A percentile compares a stretch with the other conserved stretches of the same genome.
These are phyloP conservation scores for Pristionchus pacificus DNA, from an alignment of 1,140 invertebrate species.

Conservation along the genomic window DNA sequence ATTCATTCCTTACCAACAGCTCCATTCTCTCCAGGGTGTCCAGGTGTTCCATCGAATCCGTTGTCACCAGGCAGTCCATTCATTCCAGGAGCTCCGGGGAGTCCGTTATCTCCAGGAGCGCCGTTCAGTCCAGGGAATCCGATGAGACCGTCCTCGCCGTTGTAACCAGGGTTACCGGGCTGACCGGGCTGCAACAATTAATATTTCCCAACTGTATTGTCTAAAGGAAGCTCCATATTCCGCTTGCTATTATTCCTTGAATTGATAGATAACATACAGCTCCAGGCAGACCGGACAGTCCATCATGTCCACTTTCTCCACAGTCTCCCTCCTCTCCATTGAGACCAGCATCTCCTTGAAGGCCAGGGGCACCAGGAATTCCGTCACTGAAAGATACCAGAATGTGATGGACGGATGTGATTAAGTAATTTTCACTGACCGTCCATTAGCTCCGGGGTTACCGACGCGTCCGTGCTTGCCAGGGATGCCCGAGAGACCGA, in stretches of 20 bases:
- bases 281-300: conserved; percentile 19
- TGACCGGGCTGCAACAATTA: conserved; percentile 20
- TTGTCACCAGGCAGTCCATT: conserved; percentile 28
- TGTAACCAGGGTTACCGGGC: conserved; percentile 27
- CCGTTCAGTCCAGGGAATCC: conserved; percentile 38
- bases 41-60: conserved; percentile 18
- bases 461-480: conserved; percentile 34
- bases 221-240: conserved; percentile 24
- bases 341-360: conserved; percentile 19
- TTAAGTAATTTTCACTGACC: too few relatives aligned
- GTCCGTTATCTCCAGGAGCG: conserved; percentile 30
- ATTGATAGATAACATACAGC: too few relatives aligned
- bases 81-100: conserved; percentile 34
- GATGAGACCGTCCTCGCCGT: conserved; percentile 30
- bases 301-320: conserved; percentile 31
- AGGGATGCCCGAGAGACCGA: conserved; percentile 30
- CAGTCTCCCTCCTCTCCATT: conserved; percentile 26
- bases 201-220: conserved; percentile 20
- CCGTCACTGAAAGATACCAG: too few relatives aligned
- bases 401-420: too few relatives aligned
- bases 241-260: too few relatives aligned
- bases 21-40: conserved; percentile 28
- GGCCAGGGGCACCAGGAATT: conserved; percentile 19
- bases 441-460: not conserved
- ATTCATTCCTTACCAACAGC: conserved; percentile 14